Evolutionary conservation across 2,113 vertebrate genomes (phyloP).

Genomic region (Colaptes auratus): DNA sequence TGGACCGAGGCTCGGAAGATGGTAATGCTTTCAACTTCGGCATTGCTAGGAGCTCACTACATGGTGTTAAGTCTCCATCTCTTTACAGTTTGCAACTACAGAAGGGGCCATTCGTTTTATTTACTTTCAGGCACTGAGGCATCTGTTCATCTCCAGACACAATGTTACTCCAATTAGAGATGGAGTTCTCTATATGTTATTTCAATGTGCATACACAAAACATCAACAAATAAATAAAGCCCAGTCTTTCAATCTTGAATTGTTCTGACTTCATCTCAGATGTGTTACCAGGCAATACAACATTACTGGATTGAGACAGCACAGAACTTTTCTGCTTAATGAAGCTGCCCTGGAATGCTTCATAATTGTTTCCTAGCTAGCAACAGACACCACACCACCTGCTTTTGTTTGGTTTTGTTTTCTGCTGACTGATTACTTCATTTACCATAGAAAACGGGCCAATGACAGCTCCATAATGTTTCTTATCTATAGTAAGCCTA

Average conservation of each 20-base stretch:
- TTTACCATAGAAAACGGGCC: background rate
- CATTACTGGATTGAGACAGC: background rate
- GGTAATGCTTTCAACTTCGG: background rate
- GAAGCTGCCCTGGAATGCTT: background rate
- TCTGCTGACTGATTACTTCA: background rate
- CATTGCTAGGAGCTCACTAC: background rate
- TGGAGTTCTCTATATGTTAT: background rate
- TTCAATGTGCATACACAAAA: rapidly evolving
- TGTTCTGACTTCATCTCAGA: background rate
- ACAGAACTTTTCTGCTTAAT: background rate
- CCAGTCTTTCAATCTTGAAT: background rate
- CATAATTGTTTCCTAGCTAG: background rate
- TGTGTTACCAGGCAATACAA: background rate
- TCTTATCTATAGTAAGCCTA: background rate
- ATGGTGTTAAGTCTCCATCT: background rate
- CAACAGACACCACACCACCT: background rate
- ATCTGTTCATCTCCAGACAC: background rate
- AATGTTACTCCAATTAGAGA: background rate
- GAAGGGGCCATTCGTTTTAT: background rate
- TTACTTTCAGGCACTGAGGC: background rate
- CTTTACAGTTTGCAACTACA: background rate
- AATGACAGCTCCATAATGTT: background rate
- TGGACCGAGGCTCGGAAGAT: background rate
- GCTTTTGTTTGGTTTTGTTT: slow-evolving; percentile 4
- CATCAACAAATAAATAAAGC: background rate